A percentile compares a stretch with the other conserved stretches of the same genome.
These are phyloP conservation scores for Zaprionus nigranus DNA, from an alignment of 1,140 invertebrate genomes.

Conservation along the genomic window DNA sequence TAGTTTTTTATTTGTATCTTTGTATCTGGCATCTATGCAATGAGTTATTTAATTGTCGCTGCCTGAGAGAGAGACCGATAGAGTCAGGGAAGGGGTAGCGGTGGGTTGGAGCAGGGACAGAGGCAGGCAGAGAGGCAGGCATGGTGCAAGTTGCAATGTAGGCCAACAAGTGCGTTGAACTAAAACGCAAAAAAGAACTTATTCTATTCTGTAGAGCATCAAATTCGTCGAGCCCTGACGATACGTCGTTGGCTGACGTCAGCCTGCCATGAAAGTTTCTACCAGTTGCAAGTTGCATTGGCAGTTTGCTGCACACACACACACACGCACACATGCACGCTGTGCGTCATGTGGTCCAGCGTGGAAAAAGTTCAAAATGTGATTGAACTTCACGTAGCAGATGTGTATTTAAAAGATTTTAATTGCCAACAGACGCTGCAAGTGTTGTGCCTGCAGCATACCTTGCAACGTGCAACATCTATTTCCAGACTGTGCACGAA, in stretches of 20 bases:
- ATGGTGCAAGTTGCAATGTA: slow-evolving; percentile 60
- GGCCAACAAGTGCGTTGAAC: slow-evolving; percentile 83
- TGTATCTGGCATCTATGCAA: slow-evolving; percentile 31
- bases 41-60: slow-evolving; percentile 59
- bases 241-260: slow-evolving; percentile 28
- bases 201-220: slow-evolving; percentile 27
- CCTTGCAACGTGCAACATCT: slow-evolving; percentile 33
- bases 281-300: not conserved
- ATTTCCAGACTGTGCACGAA: slow-evolving; percentile 39
- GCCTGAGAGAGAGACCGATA: not conserved
- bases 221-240: slow-evolving; percentile 26
- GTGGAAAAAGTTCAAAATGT: slow-evolving; percentile 67
- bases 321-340: not conserved
- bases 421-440: slow-evolving; percentile 35
- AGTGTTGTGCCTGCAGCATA: slow-evolving; percentile 19
- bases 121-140: slow-evolving; percentile 19
- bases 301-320: not conserved
- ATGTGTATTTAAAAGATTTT: slow-evolving; percentile 36
- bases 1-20: slow-evolving; percentile 24
- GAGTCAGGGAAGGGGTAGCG: not conserved
- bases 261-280: slow-evolving; percentile 22
- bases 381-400: slow-evolving; percentile 66
- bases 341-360: slow-evolving; percentile 15
- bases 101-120: not conserved
- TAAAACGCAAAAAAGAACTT: slow-evolving; percentile 43